phyloP scores from a whole-genome alignment of 2,797 vertebrate species.

The Sarcophilus harrisii region DNA sequence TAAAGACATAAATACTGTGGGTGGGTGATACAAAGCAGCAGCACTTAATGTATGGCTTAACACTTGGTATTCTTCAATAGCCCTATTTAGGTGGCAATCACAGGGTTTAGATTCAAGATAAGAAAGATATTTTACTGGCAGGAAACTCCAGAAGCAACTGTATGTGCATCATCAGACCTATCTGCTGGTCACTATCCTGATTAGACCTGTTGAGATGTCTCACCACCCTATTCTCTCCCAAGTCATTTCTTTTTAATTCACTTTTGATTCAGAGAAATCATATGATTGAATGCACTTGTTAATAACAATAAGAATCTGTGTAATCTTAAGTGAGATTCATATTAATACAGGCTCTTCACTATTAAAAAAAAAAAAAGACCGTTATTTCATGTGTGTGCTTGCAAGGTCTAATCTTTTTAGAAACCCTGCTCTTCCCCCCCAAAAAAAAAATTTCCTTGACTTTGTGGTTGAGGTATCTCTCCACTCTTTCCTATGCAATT shows the following conservation, averaged over 20 bases:
- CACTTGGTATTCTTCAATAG: conserved; percentile 47
- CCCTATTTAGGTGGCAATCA: conserved; percentile 63
- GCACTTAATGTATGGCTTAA: conserved; percentile 58
- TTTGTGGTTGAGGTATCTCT: neutral
- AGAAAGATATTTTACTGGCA: conserved; percentile 70
- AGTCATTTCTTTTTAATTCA: conserved; percentile 73
- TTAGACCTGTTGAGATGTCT: conserved; percentile 66
- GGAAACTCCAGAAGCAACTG: conserved; percentile 67
- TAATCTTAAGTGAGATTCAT: conserved; percentile 28
- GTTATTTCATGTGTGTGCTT: neutral
- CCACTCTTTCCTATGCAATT: conserved; percentile 12
- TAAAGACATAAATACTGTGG: conserved; percentile 70
- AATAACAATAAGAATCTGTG: conserved; percentile 70
- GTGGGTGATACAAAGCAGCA: conserved; percentile 50
- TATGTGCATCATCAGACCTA: conserved; percentile 49
- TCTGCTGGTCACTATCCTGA: conserved; percentile 60
- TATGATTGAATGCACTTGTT: conserved; percentile 43
- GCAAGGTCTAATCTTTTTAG: neutral
- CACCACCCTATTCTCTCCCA: conserved; percentile 31
- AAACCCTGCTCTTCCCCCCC: neutral
- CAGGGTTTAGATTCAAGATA: conserved; percentile 65
- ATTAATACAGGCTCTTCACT: neutral
- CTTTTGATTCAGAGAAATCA: conserved; percentile 62
- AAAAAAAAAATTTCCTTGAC: conserved; percentile 36
- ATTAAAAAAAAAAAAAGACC: neutral